A percentile compares a stretch with the other conserved stretches of the same genome.
Evolutionary conservation across 2,888 invertebrate genomes (phyloP).

Genomic region (Leucophenga montana): DNA sequence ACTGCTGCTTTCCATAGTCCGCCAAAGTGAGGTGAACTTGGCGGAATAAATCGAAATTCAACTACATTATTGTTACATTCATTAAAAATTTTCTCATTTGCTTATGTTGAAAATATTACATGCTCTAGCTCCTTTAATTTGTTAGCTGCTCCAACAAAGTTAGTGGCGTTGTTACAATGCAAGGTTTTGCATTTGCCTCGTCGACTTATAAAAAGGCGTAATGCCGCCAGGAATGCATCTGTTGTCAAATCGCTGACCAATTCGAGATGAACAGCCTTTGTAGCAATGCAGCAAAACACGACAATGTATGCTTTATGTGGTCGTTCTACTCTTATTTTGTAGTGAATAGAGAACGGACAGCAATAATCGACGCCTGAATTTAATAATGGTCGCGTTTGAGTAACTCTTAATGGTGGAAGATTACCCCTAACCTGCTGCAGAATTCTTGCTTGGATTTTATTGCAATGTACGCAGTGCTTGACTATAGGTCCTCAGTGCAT

Average conservation of each 20-base stretch:
- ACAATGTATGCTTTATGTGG: slow-evolving; percentile 26
- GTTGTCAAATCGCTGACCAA: too few relatives aligned
- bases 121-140: neutral
- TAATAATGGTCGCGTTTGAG: slow-evolving; percentile 10
- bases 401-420: neutral
- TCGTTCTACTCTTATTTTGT: slow-evolving; percentile 1
- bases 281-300: slow-evolving; percentile 27
- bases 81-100: neutral
- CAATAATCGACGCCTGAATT: slow-evolving; percentile 26
- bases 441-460: slow-evolving; percentile 29
- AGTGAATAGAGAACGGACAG: slow-evolving; percentile 19
- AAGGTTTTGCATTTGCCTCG: slow-evolving; percentile 22
- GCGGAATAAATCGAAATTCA: neutral
- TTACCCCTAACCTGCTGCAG: too few relatives aligned
- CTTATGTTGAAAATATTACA: neutral
- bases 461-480: slow-evolving; percentile 42
- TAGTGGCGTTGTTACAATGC: slow-evolving; percentile 17
- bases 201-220: slow-evolving; percentile 12
- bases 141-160: too few relatives aligned
- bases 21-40: neutral
- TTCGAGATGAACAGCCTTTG: slow-evolving; percentile 32
- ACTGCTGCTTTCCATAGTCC: slow-evolving; percentile 35
- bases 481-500: slow-evolving; percentile 33
- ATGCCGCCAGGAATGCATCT: slow-evolving; percentile 11
- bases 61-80: slow-evolving; percentile 1